phyloP scores from a whole-genome alignment of 2,797 vertebrate genomes.

The Poecilia wingei region DNA sequence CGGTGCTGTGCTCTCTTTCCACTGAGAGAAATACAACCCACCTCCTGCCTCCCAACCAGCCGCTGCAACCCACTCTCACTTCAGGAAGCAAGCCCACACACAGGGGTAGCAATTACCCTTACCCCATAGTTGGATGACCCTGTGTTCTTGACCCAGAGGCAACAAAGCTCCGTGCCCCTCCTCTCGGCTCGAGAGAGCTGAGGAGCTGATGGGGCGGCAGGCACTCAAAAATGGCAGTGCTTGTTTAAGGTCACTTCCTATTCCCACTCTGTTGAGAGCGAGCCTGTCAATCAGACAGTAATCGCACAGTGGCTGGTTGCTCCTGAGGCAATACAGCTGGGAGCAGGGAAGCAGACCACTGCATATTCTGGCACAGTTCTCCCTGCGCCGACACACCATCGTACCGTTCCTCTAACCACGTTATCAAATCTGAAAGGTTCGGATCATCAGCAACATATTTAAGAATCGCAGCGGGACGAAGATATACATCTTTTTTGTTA shows the following conservation, averaged over 20 bases:
- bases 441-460: not conserved
- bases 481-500: not conserved
- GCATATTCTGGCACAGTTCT: conserved; percentile 33
- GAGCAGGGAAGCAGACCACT: conserved; percentile 51
- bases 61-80: conserved; percentile 45
- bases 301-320: conserved; percentile 64
- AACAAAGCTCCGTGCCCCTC: conserved; percentile 49
- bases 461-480: not conserved
- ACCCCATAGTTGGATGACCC: conserved; percentile 59
- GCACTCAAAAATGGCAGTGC: conserved; percentile 70
- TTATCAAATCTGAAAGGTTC: not conserved
- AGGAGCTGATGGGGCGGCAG: conserved; percentile 37
- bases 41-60: conserved; percentile 42
- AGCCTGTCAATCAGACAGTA: conserved; percentile 76
- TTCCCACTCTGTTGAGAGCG: conserved; percentile 67
- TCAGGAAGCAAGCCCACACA: conserved; percentile 73
- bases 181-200: conserved; percentile 38
- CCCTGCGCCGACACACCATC: conserved; percentile 5
- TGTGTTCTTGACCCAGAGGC: conserved; percentile 61
- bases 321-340: conserved; percentile 60
- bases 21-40: conserved; percentile 60
- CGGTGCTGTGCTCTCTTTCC: conserved; percentile 55
- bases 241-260: conserved; percentile 84
- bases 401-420: conserved; percentile 19
- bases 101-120: conserved; percentile 70